These are phyloP conservation scores for Latrodectus elegans DNA, from an alignment of 2,888 invertebrate genomes.

Conservation along the genomic window DNA sequence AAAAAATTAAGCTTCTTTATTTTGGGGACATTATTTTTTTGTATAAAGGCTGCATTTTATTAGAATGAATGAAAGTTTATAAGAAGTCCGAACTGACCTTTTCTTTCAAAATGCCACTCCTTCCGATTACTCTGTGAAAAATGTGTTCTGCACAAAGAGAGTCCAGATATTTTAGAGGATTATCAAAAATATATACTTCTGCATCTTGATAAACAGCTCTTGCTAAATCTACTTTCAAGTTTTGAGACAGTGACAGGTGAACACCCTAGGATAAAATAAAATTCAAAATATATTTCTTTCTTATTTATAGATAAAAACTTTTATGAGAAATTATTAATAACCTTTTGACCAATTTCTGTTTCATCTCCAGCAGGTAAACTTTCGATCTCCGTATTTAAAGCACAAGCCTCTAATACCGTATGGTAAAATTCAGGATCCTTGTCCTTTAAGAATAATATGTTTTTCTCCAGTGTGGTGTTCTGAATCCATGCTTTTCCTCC, in stretches of 20 bases:
- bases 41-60: too few relatives aligned
- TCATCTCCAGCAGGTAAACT: conserved; percentile 78
- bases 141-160: conserved; percentile 28
- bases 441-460: conserved; percentile 76
- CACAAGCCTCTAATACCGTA: conserved; percentile 76
- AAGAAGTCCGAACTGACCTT: conserved; percentile 22
- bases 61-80: not conserved
- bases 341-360: conserved; percentile 79
- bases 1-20: too few relatives aligned
- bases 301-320: not conserved
- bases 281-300: not conserved
- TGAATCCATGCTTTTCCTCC: conserved; percentile 77
- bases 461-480: conserved; percentile 76
- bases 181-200: conserved; percentile 51
- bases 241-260: conserved; percentile 29
- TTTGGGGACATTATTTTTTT: too few relatives aligned
- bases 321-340: not conserved
- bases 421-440: conserved; percentile 73
- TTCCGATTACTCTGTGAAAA: conserved; percentile 48
- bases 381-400: conserved; percentile 76
- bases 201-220: conserved; percentile 58
- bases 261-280: conserved; percentile 31
- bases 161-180: conserved; percentile 27
- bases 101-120: conserved; percentile 39
- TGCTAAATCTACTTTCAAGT: conserved; percentile 48